Evolutionary conservation across 2,113 vertebrate species (phyloP), one percentile per base, ranked within the genome.

Genomic region (Podarcis raffonei): DNA sequence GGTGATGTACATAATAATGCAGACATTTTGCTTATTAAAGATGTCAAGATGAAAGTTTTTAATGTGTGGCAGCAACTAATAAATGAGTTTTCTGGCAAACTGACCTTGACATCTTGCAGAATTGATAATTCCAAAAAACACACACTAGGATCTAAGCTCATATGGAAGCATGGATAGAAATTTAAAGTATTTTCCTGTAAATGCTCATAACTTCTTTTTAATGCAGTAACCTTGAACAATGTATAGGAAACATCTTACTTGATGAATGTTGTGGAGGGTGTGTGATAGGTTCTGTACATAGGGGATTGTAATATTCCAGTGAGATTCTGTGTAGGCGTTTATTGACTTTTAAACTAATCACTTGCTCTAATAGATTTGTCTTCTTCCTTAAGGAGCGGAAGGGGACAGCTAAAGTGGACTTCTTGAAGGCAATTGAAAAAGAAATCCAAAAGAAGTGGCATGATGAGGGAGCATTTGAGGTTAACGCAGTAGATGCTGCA

Each of bases 371-470:
- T 1, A 48, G 30, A 0, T n/a, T 86, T 82, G 57, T 89, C 35
- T 48, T 88, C 0, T 69, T 62, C 11, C 81, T 68, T 69, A 99
- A 89, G 99, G 99, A 99, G 89, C 97, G 98, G 74, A 99, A 99
- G 91, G 98, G 99, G 93, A 99, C 98, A 7, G 98, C 99, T 0
- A 99, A 99, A 93, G 97, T 99, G 1, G 98, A 99, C 96, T 99
- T 98, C 88, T 92, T 99, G 93, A 98, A 98, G 96, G 99, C 98
- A 94, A 99, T 99, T 82, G 99, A 99, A 92, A 94, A 92, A 18
- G 98, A 99, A 84, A 96, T 99, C 84, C 99, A 99, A 92, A 96
- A 97, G 84, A 99, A 98, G 97, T 99, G 99, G 99, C 97, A 98
- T 6, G 90, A 88, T 65, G 97, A 98, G 74, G 97, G 94, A 79